These are phyloP conservation scores for Prionace glauca DNA, from an alignment of 2,797 vertebrate species.

Conservation along the genomic window DNA sequence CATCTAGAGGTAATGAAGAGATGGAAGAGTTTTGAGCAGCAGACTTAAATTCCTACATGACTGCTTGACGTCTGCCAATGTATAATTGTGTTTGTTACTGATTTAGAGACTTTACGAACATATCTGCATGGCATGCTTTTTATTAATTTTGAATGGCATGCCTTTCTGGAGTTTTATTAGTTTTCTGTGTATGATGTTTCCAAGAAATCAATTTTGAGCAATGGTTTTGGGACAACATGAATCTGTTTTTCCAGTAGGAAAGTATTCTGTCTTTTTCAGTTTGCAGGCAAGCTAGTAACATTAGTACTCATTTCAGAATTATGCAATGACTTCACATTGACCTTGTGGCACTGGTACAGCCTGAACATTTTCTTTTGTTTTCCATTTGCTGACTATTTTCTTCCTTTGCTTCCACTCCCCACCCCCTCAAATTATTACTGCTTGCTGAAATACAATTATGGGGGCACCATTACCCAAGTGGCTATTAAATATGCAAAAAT, in stretches of 20 bases:
- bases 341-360: neutral
- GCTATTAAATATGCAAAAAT: neutral
- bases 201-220: neutral
- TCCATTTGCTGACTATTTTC: neutral
- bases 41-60: neutral
- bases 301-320: neutral
- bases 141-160: conserved; percentile 48
- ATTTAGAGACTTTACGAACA: conserved; percentile 41
- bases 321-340: neutral
- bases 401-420: neutral
- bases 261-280: neutral
- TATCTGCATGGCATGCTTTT: conserved; percentile 48
- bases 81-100: neutral
- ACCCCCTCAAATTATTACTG: neutral
- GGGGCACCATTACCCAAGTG: too few relatives aligned
- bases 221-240: neutral
- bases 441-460: neutral
- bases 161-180: neutral
- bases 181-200: neutral
- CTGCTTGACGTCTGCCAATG: neutral
- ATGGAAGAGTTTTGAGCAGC: too few relatives aligned
- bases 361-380: neutral
- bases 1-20: too few relatives aligned
- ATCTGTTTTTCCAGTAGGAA: too few relatives aligned
- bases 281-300: neutral